Evolutionary conservation across 2,888 invertebrate genomes (phyloP).

Genomic region (Lepidonotus clava): DNA sequence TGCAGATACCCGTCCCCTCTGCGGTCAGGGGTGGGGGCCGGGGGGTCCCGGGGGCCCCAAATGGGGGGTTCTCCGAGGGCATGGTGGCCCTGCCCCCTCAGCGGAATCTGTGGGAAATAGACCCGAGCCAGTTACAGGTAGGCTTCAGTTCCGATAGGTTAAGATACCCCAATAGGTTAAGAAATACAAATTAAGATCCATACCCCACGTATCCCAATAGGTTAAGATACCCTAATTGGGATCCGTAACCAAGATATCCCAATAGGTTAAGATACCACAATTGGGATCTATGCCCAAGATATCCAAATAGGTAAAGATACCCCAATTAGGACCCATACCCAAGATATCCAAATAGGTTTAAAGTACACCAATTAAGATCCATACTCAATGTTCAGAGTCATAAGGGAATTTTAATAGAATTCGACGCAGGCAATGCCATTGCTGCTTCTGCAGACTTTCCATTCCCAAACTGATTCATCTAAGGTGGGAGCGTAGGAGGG

Average conservation of each 20-base stretch:
- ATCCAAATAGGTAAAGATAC: background rate
- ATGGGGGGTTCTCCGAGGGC: background rate
- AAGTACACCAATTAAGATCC: background rate
- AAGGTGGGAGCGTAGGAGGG: no score
- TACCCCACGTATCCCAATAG: no score
- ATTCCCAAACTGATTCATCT: no score
- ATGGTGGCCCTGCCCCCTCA: slow-evolving; percentile 34
- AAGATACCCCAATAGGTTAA: background rate
- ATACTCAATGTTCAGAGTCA: no score
- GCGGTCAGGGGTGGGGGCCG: background rate
- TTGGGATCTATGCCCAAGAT: background rate
- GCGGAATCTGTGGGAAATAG: slow-evolving; percentile 26
- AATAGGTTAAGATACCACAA: background rate
- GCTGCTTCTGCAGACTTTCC: no score
- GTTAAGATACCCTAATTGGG: no score
- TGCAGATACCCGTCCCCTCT: background rate
- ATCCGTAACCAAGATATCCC: no score
- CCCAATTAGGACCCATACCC: background rate
- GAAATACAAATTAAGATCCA: no score
- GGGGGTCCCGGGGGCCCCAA: background rate
- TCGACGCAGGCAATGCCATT: no score
- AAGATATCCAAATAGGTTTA: background rate
- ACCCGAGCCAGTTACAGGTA: slow-evolving; percentile 2
- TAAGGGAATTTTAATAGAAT: no score
- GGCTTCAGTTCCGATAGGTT: background rate